phyloP scores from a whole-genome alignment of 2,113 vertebrate species.

The Ctenodactylus gundi region DNA sequence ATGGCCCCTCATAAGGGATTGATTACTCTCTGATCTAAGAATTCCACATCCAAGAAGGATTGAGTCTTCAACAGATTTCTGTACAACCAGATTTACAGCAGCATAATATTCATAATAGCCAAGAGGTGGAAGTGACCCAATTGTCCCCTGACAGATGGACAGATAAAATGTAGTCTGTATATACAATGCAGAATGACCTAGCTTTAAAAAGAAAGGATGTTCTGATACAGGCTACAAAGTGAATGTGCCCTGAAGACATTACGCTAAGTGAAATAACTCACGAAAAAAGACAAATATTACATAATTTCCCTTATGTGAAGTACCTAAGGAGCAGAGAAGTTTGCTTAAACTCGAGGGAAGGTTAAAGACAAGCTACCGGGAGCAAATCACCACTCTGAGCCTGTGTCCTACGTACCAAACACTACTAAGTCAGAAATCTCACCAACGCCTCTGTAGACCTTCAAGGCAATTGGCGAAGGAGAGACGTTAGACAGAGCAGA shows the following conservation, averaged over 20 bases:
- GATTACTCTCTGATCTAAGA: not conserved
- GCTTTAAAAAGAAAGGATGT: not conserved
- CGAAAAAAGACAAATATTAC: not conserved
- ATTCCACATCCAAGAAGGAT: not conserved
- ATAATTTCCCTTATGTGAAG: not conserved
- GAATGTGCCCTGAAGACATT: not conserved
- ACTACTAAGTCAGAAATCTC: not conserved
- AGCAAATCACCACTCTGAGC: not conserved
- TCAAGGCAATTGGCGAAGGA: fast-evolving
- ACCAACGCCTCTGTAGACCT: fast-evolving
- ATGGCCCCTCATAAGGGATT: not conserved
- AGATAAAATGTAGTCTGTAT: fast-evolving
- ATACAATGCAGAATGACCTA: not conserved
- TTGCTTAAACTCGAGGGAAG: not conserved
- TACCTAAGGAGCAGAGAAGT: no score
- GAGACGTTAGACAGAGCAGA: not conserved
- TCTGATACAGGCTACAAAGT: not conserved
- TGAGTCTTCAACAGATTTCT: not conserved
- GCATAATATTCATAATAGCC: not conserved
- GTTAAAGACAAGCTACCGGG: not conserved
- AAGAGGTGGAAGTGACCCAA: not conserved
- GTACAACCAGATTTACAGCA: not conserved
- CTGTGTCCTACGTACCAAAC: not conserved
- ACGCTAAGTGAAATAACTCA: not conserved
- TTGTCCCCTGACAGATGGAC: not conserved